Evolutionary conservation across 2,113 vertebrate genomes (phyloP), one percentile per base, ranked within the genome.

Genomic region (Hyperopisus bebe): DNA sequence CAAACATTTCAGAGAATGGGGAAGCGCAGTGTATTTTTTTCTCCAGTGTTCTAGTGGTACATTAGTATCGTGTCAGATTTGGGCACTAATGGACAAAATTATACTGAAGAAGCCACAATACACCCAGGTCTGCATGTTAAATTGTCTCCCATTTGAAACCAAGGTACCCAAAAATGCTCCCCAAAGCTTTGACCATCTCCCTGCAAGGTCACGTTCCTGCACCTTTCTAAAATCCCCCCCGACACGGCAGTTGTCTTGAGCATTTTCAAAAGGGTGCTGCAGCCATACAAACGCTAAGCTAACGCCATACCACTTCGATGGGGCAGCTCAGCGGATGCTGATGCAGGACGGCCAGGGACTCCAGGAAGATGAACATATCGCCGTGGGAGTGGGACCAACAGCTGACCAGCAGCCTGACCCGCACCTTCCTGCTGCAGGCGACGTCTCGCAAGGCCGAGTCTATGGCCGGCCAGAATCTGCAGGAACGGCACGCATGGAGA

Each of bases 391-490:
- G 95, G 19, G 47, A 46, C 97, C 97, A 97, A 88, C 97, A 97
- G 93, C 97, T 97, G 84, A 97, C 93, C 91, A 97, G 84, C 47
- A 97, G 93, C 9, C 91, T 93, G n/a, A 97, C 96, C 24, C 92
- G 90, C 9, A 97, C 95, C 0, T 87, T 70, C 35, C 94, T 91
- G n/a, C 94, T 92, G 87, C 96, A 97, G 8, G 96, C 95, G 0
- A 95, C 96, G 0, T 92, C 92, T 0, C 96, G 95, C 83, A 97
- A 88, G 0, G 94, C 93, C 0, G 93, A 92, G 91, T 97, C 97
- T 3, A 97, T 96, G 46, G 90, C 84, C 0, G 96, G 96, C 96
- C 96, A 97, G 92, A 95, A 97, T 91, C 96, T 97, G 91, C 70
- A 46, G 58, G 89, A 39, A 2, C 9, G 39, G 19, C 27, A 11